Percentiles rank a stretch among this genome's conserved stretches.
Conservation (phyloP, 2,797 vertebrate genomes). For the Pantherophis vulpinus region DNA sequence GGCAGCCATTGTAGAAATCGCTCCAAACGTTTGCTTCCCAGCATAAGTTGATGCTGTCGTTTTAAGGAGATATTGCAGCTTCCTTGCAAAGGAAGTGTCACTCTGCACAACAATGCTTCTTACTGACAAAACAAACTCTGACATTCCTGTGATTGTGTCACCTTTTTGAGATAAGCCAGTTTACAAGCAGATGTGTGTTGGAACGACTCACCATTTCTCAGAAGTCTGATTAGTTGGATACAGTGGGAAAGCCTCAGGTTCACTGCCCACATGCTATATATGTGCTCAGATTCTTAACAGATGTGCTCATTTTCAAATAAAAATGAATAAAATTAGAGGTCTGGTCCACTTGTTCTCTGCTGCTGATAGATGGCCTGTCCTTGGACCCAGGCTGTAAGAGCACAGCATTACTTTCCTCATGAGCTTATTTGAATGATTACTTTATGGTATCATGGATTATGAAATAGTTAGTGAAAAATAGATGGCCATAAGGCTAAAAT, state of each 20-base stretch:
- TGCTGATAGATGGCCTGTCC: neutral
- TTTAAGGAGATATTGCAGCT: neutral
- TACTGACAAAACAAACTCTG: neutral
- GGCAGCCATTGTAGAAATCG: neutral
- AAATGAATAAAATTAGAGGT: neutral
- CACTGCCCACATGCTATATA: neutral
- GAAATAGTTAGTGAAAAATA: slow-evolving; percentile 34
- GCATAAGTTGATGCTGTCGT: neutral
- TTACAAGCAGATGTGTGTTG: neutral
- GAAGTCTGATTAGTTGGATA: neutral
- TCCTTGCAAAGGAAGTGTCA: neutral
- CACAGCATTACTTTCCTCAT: slow-evolving; percentile 7
- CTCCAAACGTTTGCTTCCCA: neutral
- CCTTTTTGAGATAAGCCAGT: neutral
- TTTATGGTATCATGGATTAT: slow-evolving; percentile 22
- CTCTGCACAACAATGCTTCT: neutral
- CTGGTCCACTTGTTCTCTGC: neutral
- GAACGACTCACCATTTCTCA: neutral
- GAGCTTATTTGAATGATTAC: slow-evolving; percentile 30
- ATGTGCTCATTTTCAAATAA: neutral
- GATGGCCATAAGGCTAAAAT: neutral
- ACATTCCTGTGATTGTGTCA: neutral
- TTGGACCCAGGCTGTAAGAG: slow-evolving; percentile 23
- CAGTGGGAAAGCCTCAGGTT: neutral
- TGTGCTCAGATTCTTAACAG: neutral